A percentile compares a stretch with the other conserved stretches of the same genome.
phyloP scores from a whole-genome alignment of 2,797 vertebrate genomes.

The Oophaga sylvatica region DNA sequence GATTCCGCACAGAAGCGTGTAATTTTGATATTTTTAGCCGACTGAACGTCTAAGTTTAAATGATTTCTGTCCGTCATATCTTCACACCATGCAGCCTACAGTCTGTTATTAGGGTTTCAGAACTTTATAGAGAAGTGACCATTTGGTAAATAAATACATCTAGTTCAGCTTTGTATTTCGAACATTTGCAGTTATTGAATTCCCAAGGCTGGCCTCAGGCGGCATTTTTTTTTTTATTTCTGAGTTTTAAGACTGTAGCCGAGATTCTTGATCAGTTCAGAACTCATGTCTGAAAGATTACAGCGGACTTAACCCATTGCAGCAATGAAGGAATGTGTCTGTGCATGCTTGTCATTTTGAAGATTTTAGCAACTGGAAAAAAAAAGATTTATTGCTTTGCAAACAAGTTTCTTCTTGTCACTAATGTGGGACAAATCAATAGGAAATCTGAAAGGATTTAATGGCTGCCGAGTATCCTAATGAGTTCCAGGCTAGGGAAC shows the following conservation, averaged over 20 bases:
- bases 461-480: slow-evolving; percentile 49
- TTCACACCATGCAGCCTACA: neutral
- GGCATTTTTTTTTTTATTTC: neutral
- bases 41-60: slow-evolving; percentile 25
- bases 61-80: slow-evolving; percentile 34
- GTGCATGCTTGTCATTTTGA: slow-evolving; percentile 38
- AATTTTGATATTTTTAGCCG: slow-evolving; percentile 67
- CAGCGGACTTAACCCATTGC: slow-evolving; percentile 65
- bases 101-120: slow-evolving; percentile 50
- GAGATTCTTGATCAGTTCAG: slow-evolving; percentile 65
- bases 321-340: slow-evolving; percentile 47
- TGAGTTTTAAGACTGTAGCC: slow-evolving; percentile 43
- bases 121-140: slow-evolving; percentile 27
- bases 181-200: slow-evolving; percentile 68
- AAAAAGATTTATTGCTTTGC: slow-evolving; percentile 46
- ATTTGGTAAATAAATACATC: slow-evolving; percentile 51
- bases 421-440: slow-evolving; percentile 48
- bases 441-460: slow-evolving; percentile 51
- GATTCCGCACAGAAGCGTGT: slow-evolving; percentile 58
- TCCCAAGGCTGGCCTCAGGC: slow-evolving; percentile 62
- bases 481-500: slow-evolving; percentile 41
- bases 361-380: slow-evolving; percentile 35
- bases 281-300: slow-evolving; percentile 63
- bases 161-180: slow-evolving; percentile 48
- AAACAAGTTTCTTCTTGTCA: slow-evolving; percentile 58